A percentile compares a stretch with the other conserved stretches of the same genome.
These are phyloP conservation scores for Oncorhynchus tshawytscha DNA, from an alignment of 2,113 vertebrate genomes.

Conservation along the genomic window DNA sequence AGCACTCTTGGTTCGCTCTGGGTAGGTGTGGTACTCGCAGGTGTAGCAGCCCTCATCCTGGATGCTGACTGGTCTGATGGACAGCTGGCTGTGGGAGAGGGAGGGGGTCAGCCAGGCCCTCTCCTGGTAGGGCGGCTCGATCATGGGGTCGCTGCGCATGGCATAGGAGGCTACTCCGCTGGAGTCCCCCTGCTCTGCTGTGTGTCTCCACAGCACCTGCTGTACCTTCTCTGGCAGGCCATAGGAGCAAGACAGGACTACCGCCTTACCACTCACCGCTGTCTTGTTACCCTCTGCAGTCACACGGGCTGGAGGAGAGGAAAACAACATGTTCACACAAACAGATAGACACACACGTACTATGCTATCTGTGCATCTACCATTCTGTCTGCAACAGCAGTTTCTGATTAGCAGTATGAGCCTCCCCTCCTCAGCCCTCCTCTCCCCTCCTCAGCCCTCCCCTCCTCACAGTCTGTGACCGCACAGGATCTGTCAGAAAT, in stretches of 20 bases:
- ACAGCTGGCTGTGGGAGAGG: slow-evolving; percentile 65
- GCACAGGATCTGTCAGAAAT: too few relatives aligned
- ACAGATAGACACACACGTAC: background rate
- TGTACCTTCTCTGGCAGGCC: slow-evolving; percentile 73
- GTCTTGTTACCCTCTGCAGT: slow-evolving; percentile 65
- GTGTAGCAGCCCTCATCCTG: slow-evolving; percentile 77
- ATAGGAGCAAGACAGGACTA: slow-evolving; percentile 66
- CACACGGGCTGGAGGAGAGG: slow-evolving; percentile 52
- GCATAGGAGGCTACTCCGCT: slow-evolving; percentile 66
- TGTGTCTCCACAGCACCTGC: slow-evolving; percentile 66
- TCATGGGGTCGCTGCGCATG: slow-evolving; percentile 65
- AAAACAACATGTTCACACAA: background rate
- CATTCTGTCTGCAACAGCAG: too few relatives aligned
- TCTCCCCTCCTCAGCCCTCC: too few relatives aligned
- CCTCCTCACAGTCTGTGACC: too few relatives aligned
- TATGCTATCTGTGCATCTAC: background rate
- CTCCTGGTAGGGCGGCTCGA: slow-evolving; percentile 65
- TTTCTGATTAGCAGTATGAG: slow-evolving; percentile 31
- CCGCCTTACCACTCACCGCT: slow-evolving; percentile 68
- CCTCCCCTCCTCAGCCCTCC: background rate
- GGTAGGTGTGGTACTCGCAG: slow-evolving; percentile 64
- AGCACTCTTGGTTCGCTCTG: slow-evolving; percentile 58
- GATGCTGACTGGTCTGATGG: slow-evolving; percentile 65
- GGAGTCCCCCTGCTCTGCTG: slow-evolving; percentile 26
- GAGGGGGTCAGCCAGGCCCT: slow-evolving; percentile 63